phyloP scores from a whole-genome alignment of 2,113 vertebrate genomes.

The Vimba vimba region DNA sequence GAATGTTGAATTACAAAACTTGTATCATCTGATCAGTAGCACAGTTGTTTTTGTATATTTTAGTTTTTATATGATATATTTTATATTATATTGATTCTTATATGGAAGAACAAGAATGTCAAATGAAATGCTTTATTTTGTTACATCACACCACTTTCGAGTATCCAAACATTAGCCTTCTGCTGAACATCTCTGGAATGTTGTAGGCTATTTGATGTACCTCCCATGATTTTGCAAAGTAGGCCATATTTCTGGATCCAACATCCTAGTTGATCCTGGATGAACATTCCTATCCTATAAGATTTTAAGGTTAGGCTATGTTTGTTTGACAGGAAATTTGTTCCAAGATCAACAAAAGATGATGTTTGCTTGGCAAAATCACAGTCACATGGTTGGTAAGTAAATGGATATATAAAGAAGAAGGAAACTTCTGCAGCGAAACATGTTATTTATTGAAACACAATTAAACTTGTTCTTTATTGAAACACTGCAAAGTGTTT shows the following conservation, averaged over 20 bases:
- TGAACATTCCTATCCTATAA: background rate
- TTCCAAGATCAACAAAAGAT: constrained; percentile 2
- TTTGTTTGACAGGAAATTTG: constrained; percentile 1
- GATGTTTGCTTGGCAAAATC: background rate
- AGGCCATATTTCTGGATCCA: background rate
- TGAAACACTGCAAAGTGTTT: constrained; percentile 9
- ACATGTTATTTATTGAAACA: background rate
- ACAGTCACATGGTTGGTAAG: background rate
- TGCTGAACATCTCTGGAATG: constrained; percentile 22
- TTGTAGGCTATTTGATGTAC: background rate
- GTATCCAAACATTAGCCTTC: background rate
- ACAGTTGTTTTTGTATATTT: no score
- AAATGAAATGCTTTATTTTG: background rate
- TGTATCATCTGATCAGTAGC: no score
- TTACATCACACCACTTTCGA: background rate
- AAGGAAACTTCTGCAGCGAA: background rate
- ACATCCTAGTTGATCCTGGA: background rate
- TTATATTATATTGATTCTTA: no score
- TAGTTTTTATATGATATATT: no score
- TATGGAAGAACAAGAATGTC: background rate
- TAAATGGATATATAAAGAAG: background rate
- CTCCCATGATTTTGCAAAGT: background rate
- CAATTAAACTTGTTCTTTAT: background rate
- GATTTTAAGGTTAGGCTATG: background rate
- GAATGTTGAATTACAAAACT: background rate